Evolutionary conservation across 2,797 vertebrate genomes (phyloP), one percentile per base, ranked within the genome.

Genomic region (Argyrosomus regius): DNA sequence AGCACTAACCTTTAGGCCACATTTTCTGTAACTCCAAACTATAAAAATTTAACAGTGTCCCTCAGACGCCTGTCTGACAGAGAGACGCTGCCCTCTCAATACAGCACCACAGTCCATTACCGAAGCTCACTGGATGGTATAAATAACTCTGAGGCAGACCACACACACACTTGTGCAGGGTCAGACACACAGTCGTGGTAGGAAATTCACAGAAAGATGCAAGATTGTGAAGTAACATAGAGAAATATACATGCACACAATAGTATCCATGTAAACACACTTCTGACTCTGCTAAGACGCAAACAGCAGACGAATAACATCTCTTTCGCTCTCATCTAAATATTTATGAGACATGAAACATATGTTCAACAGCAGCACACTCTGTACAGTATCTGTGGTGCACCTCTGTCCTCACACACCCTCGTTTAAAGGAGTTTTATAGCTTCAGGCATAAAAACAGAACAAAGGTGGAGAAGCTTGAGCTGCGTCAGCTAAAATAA

Each of bases 141-240:
- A 84, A 87, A 86, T 84, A 89, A 67, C 75, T 66, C 35, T 8
- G 50, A 86, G 77, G 45, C 72, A 59, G 2, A 53, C 6, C 35
- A 22, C 3, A 31, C 35, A 66, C 5, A 45, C 10, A 53, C 22
- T 18, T 17, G 35, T 26, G 16, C 41, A 45, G 16, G 7, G 41
- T 24, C 52, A 13, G 46, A 20, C 56, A 24, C 18, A 17, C 16
- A 70, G 58, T 62, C 65, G 22, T 7, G 65, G 41, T 2, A 31
- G n/a, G 58, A 73, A 22, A 56, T 39, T 62, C 67, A 49, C 63
- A 60, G 62, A 4, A 62, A 56, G 17, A 58, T 35, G 14, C 18
- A 39, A n/a, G 12, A 41, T 7, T 35, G 28, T 41, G n/a, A 72
- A 14, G 49, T 6, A 79, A 71, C 48, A 14, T 48, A 72, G 43